Evolutionary conservation across 2,113 vertebrate genomes (phyloP).

Genomic region (Oenanthe oenanthe): DNA sequence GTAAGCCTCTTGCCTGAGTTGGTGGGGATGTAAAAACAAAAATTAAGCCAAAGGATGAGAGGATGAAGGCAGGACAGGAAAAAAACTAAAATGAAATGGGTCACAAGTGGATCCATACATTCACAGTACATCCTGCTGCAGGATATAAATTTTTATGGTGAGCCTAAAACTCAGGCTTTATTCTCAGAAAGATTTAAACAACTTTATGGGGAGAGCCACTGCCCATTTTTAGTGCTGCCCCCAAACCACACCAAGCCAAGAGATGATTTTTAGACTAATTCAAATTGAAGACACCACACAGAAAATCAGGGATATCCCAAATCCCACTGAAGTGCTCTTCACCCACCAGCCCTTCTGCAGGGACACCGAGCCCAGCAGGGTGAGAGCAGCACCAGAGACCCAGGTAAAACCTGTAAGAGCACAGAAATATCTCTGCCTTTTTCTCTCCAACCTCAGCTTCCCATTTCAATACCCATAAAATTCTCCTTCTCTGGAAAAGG

Average conservation of each 20-base stretch:
- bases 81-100: background rate
- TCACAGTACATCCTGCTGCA: background rate
- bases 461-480: background rate
- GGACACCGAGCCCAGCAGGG: background rate
- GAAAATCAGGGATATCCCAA: background rate
- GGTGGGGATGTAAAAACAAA: background rate
- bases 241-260: background rate
- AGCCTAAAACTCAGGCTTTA: background rate
- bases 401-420: background rate
- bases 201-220: background rate
- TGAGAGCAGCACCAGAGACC: background rate
- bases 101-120: background rate
- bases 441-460: background rate
- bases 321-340: fast-evolving
- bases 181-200: slow-evolving; percentile 1
- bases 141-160: background rate
- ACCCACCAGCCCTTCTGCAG: background rate
- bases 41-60: background rate
- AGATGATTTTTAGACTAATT: background rate
- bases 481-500: background rate
- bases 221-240: background rate
- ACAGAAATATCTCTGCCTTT: background rate
- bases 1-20: background rate
- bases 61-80: background rate
- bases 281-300: background rate